Evolutionary conservation across 2,797 vertebrate species (phyloP).

Genomic region (Diplodus sargus): DNA sequence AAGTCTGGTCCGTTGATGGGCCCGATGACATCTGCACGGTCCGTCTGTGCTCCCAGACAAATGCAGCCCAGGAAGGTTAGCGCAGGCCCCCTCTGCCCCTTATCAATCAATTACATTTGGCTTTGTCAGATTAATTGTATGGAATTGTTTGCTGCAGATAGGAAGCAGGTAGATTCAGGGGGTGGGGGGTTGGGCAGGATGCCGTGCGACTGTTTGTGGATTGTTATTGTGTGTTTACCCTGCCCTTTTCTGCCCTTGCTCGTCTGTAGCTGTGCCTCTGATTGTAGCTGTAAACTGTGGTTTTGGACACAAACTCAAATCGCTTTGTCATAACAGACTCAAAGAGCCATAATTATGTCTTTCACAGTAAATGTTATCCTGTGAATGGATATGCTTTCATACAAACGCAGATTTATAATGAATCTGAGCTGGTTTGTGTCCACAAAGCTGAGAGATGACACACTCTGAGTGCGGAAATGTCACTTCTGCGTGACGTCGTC

Average conservation of each 20-base stretch:
- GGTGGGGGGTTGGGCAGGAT: constrained; percentile 37
- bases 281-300: constrained; percentile 9
- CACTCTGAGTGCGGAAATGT: constrained; percentile 15
- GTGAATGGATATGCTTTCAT: neutral
- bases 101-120: constrained; percentile 85
- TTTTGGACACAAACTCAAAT: neutral
- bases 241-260: constrained; percentile 66
- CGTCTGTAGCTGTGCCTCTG: constrained; percentile 11
- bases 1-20: constrained; percentile 77
- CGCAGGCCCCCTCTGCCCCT: constrained; percentile 56
- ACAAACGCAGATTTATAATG: neutral
- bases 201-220: constrained; percentile 34
- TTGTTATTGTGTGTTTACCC: constrained; percentile 32
- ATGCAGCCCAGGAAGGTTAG: constrained; percentile 68
- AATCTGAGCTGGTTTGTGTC: constrained; percentile 1
- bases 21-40: constrained; percentile 82
- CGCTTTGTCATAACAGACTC: neutral
- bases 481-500: constrained; percentile 28
- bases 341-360: neutral
- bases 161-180: constrained; percentile 59
- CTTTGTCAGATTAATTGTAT: constrained; percentile 84
- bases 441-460: neutral
- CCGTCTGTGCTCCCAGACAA: constrained; percentile 76
- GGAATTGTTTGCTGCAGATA: constrained; percentile 81
- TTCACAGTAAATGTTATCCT: neutral